phyloP scores from a whole-genome alignment of 1,140 invertebrate species.

The Euura lappo region DNA sequence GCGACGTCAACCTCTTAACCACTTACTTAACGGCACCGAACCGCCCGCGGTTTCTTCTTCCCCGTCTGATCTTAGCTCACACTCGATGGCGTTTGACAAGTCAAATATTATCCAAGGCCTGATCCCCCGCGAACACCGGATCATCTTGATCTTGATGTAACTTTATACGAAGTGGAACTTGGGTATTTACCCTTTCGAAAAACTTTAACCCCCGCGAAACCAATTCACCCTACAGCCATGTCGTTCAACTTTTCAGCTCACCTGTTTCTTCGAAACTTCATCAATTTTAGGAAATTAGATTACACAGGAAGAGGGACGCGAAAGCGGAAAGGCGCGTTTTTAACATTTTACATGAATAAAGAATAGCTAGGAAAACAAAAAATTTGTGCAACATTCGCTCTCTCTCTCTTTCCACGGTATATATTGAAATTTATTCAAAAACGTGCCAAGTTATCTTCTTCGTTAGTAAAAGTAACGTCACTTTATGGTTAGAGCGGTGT shows the following conservation, averaged over 20 bases:
- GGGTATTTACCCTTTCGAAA: background rate
- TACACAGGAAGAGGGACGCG: too few relatives aligned
- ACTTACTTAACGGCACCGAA: constrained; percentile 42
- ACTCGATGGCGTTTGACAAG: constrained; percentile 38
- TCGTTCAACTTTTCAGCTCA: too few relatives aligned
- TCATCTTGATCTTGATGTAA: background rate
- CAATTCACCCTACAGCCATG: background rate
- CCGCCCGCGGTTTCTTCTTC: constrained; percentile 28
- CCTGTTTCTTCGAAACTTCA: too few relatives aligned
- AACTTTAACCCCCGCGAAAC: background rate
- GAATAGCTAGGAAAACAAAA: too few relatives aligned
- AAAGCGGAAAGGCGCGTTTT: too few relatives aligned
- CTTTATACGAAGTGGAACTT: background rate
- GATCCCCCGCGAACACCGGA: constrained; percentile 15
- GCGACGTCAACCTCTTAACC: constrained; percentile 43
- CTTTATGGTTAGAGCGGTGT: constrained; percentile 10
- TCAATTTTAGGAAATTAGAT: too few relatives aligned
- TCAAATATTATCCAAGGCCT: constrained; percentile 44
- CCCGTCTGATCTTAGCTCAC: constrained; percentile 24
- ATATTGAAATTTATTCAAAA: too few relatives aligned
- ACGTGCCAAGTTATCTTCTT: too few relatives aligned
- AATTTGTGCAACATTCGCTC: too few relatives aligned
- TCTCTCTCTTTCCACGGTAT: too few relatives aligned
- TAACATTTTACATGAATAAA: too few relatives aligned
- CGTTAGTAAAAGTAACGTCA: background rate